phyloP scores from a whole-genome alignment of 1,140 invertebrate species.

The Papilio dardanus region DNA sequence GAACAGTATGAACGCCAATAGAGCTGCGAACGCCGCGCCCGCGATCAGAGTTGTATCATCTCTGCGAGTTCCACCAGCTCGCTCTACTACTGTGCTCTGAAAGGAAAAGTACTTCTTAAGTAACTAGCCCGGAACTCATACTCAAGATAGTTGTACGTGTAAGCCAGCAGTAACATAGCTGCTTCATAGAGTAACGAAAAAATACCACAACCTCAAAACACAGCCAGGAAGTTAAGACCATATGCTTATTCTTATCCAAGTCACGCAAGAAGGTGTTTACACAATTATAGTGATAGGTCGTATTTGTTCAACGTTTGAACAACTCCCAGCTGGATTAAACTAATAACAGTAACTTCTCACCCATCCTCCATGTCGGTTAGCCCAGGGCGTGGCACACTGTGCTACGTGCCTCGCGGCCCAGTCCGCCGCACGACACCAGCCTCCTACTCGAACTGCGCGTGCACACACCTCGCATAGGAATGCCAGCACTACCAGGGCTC shows the following conservation, averaged over 20 bases:
- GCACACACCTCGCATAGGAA: constrained; percentile 73
- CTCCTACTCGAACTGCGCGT: constrained; percentile 66
- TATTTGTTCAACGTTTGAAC: too few relatives aligned
- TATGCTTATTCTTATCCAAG: too few relatives aligned
- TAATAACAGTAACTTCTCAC: constrained; percentile 48
- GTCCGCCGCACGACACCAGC: constrained; percentile 72
- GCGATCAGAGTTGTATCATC: constrained; percentile 70
- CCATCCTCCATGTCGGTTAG: constrained; percentile 73
- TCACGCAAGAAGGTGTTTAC: too few relatives aligned
- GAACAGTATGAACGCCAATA: constrained; percentile 70
- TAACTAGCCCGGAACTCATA: neutral
- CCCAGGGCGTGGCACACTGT: constrained; percentile 74
- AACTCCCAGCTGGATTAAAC: too few relatives aligned
- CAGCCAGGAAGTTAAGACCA: too few relatives aligned
- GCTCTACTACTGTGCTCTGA: constrained; percentile 71
- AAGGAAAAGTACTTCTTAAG: too few relatives aligned
- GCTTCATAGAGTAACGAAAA: too few relatives aligned
- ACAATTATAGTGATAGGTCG: too few relatives aligned
- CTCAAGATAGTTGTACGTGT: neutral
- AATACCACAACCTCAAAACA: too few relatives aligned
- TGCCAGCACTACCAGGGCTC: constrained; percentile 68
- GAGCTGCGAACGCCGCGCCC: constrained; percentile 69
- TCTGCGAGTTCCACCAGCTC: constrained; percentile 61
- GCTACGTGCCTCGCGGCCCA: constrained; percentile 75
- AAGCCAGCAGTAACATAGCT: too few relatives aligned